A percentile compares a stretch with the other conserved stretches of the same genome.
Conservation (phyloP, 2,797 vertebrate species). For the Crocodylus rhombifer region DNA sequence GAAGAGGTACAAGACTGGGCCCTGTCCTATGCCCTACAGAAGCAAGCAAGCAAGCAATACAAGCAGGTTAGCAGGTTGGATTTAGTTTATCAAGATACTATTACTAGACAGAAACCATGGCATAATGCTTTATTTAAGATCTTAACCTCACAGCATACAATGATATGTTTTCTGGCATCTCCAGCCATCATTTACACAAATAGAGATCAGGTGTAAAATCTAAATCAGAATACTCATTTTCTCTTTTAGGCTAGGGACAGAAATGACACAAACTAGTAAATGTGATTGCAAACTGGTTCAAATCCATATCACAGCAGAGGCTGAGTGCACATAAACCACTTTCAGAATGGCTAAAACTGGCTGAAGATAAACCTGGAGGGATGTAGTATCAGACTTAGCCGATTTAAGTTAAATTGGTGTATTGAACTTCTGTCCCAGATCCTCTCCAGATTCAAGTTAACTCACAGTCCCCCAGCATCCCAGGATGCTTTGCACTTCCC, state of each 20-base stretch:
- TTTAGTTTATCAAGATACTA: not conserved
- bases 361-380: too few species aligned
- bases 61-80: not conserved
- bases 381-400: too few species aligned
- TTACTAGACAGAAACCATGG: not conserved
- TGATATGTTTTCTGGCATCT: not conserved
- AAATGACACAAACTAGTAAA: too few species aligned
- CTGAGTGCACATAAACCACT: too few species aligned
- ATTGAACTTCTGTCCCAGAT: too few species aligned
- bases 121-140: not conserved
- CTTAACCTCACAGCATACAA: not conserved
- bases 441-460: too few species aligned
- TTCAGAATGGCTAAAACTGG: too few species aligned
- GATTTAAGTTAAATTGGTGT: too few species aligned
- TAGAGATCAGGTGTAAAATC: not conserved
- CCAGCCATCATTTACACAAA: not conserved
- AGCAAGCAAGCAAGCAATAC: not conserved
- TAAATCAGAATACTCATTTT: not conserved
- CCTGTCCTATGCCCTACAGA: not conserved
- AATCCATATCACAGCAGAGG: too few species aligned
- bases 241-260: not conserved
- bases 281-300: too few species aligned
- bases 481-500: too few species aligned
- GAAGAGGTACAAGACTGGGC: not conserved
- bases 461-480: too few species aligned